Evolutionary conservation across 2,113 vertebrate genomes (phyloP).

Genomic region (Archilochus colubris): DNA sequence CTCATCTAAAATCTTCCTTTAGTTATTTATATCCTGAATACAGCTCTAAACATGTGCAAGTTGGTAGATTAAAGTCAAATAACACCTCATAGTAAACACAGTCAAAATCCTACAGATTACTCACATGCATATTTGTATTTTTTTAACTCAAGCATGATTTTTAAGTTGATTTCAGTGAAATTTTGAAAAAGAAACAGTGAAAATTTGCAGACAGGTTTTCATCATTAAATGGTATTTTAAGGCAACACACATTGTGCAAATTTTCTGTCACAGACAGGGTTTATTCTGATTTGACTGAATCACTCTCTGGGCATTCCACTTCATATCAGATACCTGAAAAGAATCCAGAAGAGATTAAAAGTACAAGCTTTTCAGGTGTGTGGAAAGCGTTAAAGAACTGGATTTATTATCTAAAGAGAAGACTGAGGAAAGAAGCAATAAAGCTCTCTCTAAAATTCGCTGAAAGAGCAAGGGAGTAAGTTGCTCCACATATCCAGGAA

Average conservation of each 20-base stretch:
- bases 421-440: neutral
- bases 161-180: neutral
- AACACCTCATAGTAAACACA: neutral
- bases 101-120: neutral
- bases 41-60: neutral
- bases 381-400: neutral
- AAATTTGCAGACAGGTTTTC: neutral
- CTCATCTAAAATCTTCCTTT: neutral
- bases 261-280: neutral
- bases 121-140: neutral
- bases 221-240: neutral
- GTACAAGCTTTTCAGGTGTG: neutral
- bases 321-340: neutral
- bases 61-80: neutral
- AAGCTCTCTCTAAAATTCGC: neutral
- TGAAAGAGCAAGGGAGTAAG: neutral
- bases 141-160: neutral
- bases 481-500: neutral
- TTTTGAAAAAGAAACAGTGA: neutral
- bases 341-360: neutral
- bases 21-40: neutral
- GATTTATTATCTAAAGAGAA: neutral
- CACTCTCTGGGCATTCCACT: neutral
- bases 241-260: neutral
- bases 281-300: neutral